Conservation (phyloP, 2,888 invertebrate genomes). For the Selenia dentaria region DNA sequence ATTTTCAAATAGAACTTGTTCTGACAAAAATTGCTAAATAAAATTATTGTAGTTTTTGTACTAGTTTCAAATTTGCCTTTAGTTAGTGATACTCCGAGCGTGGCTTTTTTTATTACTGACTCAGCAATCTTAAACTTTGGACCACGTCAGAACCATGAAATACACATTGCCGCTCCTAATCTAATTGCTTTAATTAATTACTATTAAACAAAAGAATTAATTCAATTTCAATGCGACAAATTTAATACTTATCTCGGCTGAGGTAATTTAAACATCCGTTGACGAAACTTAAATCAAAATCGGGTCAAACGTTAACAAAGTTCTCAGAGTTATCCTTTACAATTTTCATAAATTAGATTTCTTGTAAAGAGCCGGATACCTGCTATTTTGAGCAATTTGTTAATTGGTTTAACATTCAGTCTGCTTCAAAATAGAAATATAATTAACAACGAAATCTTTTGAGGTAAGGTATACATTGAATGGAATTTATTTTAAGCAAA, state of each 20-base stretch:
- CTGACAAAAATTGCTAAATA: no score
- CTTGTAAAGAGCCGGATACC: not conserved
- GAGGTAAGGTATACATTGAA: constrained; percentile 2
- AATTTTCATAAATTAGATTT: constrained; percentile 11
- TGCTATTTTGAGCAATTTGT: constrained; percentile 4
- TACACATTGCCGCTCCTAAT: no score
- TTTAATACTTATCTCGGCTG: constrained; percentile 1
- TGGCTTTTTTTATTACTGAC: no score
- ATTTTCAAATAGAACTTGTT: no score
- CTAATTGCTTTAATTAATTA: no score
- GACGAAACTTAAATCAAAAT: constrained; percentile 13
- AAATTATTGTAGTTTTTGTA: no score
- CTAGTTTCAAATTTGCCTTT: no score
- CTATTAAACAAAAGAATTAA: no score
- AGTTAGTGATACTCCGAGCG: no score
- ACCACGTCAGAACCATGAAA: no score
- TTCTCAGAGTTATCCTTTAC: constrained; percentile 5
- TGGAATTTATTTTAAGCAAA: no score
- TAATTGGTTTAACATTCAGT: constrained; percentile 8
- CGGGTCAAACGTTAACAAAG: constrained; percentile 7
- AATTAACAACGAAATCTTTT: constrained; percentile 3
- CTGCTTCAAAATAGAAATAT: constrained; percentile 1
- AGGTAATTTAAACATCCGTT: constrained; percentile 15
- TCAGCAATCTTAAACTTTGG: no score
- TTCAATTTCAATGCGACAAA: constrained; percentile 1